Base-by-base conservation (phyloP, 2,888 invertebrate genomes). In the Hydraecia micacea region DNA sequence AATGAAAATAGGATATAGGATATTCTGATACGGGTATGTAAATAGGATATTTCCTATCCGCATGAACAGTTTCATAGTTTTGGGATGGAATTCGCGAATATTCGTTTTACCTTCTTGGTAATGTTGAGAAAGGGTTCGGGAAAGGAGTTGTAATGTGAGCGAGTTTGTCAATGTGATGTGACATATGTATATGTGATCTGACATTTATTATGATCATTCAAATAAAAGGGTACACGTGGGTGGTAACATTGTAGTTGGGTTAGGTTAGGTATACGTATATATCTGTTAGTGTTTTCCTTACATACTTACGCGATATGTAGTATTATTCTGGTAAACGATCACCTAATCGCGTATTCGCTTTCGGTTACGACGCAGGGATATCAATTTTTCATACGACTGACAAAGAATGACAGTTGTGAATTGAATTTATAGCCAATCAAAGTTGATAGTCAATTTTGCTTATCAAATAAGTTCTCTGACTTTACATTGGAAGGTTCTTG, bases 51-150 rank as follows among this genome's bases (percentile, higher is more conserved):
- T 60, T 18, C 11, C n/a, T 11, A 11, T 46, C 25, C 58, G 67
- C 73, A 76, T 75, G 78, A 78, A 78, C 73, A 67, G 62, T 71
- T 86, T 66, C 75, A 76, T 83, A 85, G 84, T 86, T 76, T 79
- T 42, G 6, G 46, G 15, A 77, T 32, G 63, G 73, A 49, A 65
- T 78, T 71, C 71, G 18, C 42, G 62, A 83, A 65, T 69, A 65
- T 70, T 68, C 77, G 63, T 86, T 75, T 77, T 55, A 83, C n/a
- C 55, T 58, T 11, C 49, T 78, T 76, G 28, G 63, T 79, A 74
- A 85, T 79, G 60, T 67, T 65, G 62, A 85, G 75, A 81, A 76
- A 83, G 68, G 84, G 58, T 81, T 74, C 11, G 21, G 66, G 6
- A 69, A 66, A 42, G 52, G 15, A 46, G 65, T 65, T 65, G 36